A percentile compares a stretch with the other conserved stretches of the same genome.
Evolutionary conservation across 2,113 vertebrate genomes (phyloP).

Genomic region (Monopterus albus): DNA sequence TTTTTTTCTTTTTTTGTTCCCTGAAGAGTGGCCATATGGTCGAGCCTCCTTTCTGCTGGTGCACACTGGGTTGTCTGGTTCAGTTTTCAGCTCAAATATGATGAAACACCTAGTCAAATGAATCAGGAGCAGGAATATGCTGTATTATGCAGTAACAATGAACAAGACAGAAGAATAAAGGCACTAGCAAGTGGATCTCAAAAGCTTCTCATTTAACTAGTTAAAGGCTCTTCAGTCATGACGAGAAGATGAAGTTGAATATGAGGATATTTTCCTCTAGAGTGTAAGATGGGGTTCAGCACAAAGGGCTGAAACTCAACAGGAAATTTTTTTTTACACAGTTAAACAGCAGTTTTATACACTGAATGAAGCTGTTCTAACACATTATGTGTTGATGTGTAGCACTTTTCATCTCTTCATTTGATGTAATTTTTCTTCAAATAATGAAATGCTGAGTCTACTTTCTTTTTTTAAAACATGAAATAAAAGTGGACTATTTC

Average conservation of each 20-base stretch:
- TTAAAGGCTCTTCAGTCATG: neutral
- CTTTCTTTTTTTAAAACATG: no score
- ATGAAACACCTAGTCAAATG: slow-evolving; percentile 1
- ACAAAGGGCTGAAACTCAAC: neutral
- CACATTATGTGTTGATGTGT: no score
- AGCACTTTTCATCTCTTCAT: no score
- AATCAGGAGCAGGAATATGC: slow-evolving; percentile 4
- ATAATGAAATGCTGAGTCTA: no score
- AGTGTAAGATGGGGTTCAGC: neutral
- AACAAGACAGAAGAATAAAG: no score
- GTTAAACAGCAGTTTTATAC: neutral
- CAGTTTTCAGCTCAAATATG: neutral
- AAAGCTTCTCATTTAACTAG: no score
- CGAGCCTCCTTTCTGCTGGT: slow-evolving; percentile 26
- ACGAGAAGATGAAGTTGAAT: neutral
- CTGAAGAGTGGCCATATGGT: slow-evolving; percentile 60
- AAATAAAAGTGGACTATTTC: no score
- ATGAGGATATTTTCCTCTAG: neutral
- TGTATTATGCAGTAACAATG: neutral
- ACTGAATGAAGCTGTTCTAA: no score
- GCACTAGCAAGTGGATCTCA: no score
- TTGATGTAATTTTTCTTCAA: no score
- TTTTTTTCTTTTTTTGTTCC: slow-evolving; percentile 43
- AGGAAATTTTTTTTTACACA: neutral
- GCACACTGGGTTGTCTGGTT: slow-evolving; percentile 12